Conservation (phyloP, 2,888 invertebrate genomes). For the Drosophila ustulata region DNA sequence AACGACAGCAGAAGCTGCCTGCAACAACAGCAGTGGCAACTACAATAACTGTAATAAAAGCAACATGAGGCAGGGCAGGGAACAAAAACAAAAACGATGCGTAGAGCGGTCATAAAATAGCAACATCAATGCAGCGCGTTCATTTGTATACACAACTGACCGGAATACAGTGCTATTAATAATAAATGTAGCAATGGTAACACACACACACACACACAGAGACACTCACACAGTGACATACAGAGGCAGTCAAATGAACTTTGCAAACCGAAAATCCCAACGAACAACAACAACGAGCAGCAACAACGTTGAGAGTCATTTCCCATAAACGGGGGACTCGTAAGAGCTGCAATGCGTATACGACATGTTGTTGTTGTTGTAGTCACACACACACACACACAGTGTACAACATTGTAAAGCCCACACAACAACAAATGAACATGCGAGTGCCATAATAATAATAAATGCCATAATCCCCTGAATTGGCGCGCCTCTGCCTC, state of each 20-base stretch:
- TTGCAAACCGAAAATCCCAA: constrained; percentile 67
- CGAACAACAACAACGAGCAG: constrained; percentile 23
- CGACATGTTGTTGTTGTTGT: constrained; percentile 33
- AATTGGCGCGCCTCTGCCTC: constrained; percentile 51
- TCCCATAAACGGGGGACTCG: constrained; percentile 26
- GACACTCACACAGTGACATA: constrained; percentile 28
- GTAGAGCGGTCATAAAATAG: constrained; percentile 69
- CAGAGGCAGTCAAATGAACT: constrained; percentile 70
- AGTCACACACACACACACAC: constrained; percentile 13
- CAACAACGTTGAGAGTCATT: constrained; percentile 21
- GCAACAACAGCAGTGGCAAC: constrained; percentile 13
- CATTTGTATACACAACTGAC: constrained; percentile 68
- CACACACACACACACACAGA: constrained; percentile 22
- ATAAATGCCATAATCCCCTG: constrained; percentile 77
- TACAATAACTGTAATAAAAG: constrained; percentile 25
- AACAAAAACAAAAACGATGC: constrained; percentile 36
- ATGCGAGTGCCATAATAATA: constrained; percentile 73
- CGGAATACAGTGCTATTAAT: constrained; percentile 80
- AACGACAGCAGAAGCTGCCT: constrained; percentile 30
- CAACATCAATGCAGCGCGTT: constrained; percentile 76
- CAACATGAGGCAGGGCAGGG: constrained; percentile 3
- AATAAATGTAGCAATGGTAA: constrained; percentile 76
- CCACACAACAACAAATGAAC: constrained; percentile 36
- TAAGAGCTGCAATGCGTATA: constrained; percentile 49
- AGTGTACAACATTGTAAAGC: constrained; percentile 60